These are phyloP conservation scores for Melieria crassipennis DNA, from an alignment of 2,888 invertebrate genomes.

Conservation along the genomic window DNA sequence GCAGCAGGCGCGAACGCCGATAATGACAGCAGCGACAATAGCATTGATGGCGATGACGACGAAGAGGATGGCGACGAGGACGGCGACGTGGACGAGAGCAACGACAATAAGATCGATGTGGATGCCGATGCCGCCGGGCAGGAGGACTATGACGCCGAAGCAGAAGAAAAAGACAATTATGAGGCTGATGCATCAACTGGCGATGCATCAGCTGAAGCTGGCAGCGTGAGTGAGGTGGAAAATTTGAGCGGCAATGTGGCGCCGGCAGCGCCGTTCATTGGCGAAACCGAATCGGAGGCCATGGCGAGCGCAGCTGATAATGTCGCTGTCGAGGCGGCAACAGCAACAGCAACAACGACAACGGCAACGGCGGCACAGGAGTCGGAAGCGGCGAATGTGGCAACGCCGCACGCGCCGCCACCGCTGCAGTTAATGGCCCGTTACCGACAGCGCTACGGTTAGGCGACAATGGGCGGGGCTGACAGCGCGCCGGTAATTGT, in stretches of 20 bases:
- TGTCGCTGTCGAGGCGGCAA: not conserved
- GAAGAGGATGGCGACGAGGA: conserved; percentile 21
- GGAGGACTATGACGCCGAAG: conserved; percentile 6
- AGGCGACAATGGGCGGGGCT: no score
- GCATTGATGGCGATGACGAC: conserved; percentile 8
- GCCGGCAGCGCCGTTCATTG: not conserved
- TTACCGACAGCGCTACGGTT: no score
- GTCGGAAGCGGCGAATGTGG: no score
- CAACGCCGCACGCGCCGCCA: no score
- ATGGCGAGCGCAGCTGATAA: conserved; percentile 27
- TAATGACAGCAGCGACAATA: conserved; percentile 7
- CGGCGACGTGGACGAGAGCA: conserved; percentile 38
- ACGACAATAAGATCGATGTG: conserved; percentile 36
- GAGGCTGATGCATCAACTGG: not conserved
- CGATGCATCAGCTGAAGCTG: conserved; percentile 1
- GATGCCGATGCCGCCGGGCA: conserved; percentile 38
- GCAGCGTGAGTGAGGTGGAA: not conserved
- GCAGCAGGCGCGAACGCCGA: conserved; percentile 7
- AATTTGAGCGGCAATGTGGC: not conserved
- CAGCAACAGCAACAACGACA: no score
- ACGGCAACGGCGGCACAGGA: no score
- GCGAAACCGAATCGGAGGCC: conserved; percentile 23
- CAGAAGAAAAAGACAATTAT: no score
- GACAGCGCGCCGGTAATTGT: no score
- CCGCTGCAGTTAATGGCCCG: no score